These are phyloP conservation scores for Dryobotodes eremita DNA, from an alignment of 2,888 invertebrate genomes.

Conservation along the genomic window DNA sequence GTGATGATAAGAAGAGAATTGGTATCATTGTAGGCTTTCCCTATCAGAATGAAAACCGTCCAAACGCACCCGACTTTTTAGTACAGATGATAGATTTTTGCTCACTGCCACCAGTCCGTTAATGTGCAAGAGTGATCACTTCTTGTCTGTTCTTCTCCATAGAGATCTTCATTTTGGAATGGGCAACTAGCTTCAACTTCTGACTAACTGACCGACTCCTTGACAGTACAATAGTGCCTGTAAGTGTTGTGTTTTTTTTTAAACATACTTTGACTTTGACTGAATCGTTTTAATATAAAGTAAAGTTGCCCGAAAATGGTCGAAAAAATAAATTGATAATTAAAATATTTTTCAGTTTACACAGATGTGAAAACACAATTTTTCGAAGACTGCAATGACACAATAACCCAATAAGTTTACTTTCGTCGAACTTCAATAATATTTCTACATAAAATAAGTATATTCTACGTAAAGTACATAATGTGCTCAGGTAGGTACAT, in stretches of 20 bases:
- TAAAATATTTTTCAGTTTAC: constrained; percentile 6
- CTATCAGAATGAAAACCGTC: neutral
- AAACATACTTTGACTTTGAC: neutral
- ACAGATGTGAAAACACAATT: constrained; percentile 26
- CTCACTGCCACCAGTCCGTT: neutral
- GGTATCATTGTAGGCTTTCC: neutral
- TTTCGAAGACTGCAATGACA: constrained; percentile 20
- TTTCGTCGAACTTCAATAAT: constrained; percentile 8
- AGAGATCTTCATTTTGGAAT: neutral
- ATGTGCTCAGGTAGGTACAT: constrained; percentile 28
- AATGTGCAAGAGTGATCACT: neutral
- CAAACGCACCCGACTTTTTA: too few species aligned
- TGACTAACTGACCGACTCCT: too few species aligned
- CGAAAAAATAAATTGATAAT: neutral
- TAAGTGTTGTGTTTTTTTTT: neutral
- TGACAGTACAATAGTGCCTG: neutral
- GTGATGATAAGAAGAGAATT: neutral
- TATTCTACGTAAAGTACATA: neutral
- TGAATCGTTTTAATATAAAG: neutral
- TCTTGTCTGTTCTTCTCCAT: neutral
- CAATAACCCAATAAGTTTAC: constrained; percentile 8
- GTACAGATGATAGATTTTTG: neutral
- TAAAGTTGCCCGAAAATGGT: neutral
- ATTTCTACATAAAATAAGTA: constrained; percentile 6
- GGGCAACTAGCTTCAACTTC: neutral